Conservation (phyloP, 2,113 vertebrate species). For the Gadus macrocephalus region DNA sequence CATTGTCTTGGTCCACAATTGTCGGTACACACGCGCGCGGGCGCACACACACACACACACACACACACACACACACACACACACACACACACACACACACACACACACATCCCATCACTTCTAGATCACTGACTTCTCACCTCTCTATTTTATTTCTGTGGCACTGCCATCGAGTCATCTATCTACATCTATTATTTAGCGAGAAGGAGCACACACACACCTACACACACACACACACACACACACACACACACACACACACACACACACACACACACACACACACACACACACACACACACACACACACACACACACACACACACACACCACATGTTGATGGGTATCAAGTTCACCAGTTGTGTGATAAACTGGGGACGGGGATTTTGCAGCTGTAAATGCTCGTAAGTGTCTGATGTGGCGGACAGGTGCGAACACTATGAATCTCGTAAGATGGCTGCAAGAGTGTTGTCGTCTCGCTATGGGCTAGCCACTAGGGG, state of each 20-base stretch:
- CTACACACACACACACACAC: neutral
- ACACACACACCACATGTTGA: neutral
- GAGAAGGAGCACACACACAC: slow-evolving; percentile 30
- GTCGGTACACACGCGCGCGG: neutral
- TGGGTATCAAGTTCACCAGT: neutral
- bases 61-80: slow-evolving; percentile 16
- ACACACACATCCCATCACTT: slow-evolving; percentile 17
- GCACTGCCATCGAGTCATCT: no score
- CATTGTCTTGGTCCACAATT: neutral
- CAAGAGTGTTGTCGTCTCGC: slow-evolving; percentile 37
- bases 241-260: neutral
- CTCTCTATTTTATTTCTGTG: neutral
- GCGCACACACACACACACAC: slow-evolving; percentile 9
- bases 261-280: neutral
- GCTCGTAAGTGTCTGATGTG: slow-evolving; percentile 22
- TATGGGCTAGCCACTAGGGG: no score
- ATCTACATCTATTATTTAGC: slow-evolving; percentile 17
- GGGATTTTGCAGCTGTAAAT: slow-evolving; percentile 25
- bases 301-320: neutral
- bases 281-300: neutral
- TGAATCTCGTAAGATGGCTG: neutral
- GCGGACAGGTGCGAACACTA: slow-evolving; percentile 50
- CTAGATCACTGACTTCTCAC: no score
- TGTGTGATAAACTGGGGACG: neutral
- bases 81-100: neutral